Evolutionary conservation across 2,888 invertebrate species (phyloP).

Genomic region (Belgica antarctica): DNA sequence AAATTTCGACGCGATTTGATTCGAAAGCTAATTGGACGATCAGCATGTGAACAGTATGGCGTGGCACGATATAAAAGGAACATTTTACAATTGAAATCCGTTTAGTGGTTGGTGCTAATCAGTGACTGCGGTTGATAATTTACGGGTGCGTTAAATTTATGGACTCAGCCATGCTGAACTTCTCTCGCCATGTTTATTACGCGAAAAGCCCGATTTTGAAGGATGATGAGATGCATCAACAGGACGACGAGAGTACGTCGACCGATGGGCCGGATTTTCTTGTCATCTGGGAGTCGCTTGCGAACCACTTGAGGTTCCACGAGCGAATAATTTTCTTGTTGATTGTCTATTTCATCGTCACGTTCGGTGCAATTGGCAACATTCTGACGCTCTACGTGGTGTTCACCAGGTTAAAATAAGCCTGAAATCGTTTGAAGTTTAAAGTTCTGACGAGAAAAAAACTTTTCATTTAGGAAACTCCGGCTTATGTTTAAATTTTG

Average conservation of each 20-base stretch:
- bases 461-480: constrained; percentile 13
- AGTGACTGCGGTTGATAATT: constrained; percentile 13
- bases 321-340: constrained; percentile 16
- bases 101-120: constrained; percentile 11
- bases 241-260: not conserved
- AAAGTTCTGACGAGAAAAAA: too few relatives aligned
- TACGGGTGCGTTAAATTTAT: not conserved
- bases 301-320: not conserved
- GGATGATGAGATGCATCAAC: not conserved
- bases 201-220: not conserved
- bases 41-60: too few relatives aligned
- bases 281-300: constrained; percentile 1
- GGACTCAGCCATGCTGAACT: not conserved
- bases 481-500: constrained; percentile 31
- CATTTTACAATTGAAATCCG: constrained; percentile 1
- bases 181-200: not conserved
- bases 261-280: not conserved
- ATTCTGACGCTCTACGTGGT: constrained; percentile 32
- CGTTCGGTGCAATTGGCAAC: constrained; percentile 26
- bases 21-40: constrained; percentile 2
- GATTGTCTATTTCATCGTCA: not conserved
- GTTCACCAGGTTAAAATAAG: constrained; percentile 14
- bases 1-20: constrained; percentile 7
- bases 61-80: constrained; percentile 31
- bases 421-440: not conserved